phyloP scores from a whole-genome alignment of 2,113 vertebrate genomes.

The Campylorhamphus procurvoides region DNA sequence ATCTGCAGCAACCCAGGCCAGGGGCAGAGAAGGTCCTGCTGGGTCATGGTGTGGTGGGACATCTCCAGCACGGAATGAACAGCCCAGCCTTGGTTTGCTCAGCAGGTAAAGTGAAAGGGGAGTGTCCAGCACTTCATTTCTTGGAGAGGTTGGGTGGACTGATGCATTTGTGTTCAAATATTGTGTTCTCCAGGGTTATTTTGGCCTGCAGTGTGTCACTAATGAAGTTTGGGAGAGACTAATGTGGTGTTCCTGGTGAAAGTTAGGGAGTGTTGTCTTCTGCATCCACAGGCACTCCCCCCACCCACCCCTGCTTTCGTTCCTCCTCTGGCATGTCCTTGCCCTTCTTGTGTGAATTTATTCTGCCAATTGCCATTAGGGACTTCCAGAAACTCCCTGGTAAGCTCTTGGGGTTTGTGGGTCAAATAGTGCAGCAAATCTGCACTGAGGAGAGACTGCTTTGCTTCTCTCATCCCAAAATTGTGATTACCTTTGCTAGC shows the following conservation, averaged over 20 bases:
- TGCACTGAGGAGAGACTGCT: not conserved
- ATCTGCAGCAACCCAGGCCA: too few relatives aligned
- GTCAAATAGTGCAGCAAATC: not conserved
- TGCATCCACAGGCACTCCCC: accelerated
- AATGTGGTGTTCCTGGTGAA: not conserved
- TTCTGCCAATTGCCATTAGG: not conserved
- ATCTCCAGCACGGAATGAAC: too few relatives aligned
- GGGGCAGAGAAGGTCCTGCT: not conserved
- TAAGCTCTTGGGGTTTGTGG: not conserved
- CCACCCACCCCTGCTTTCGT: not conserved
- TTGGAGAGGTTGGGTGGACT: not conserved
- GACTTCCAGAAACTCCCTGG: not conserved
- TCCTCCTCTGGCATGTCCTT: not conserved
- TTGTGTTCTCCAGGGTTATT: not conserved
- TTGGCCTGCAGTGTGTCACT: not conserved
- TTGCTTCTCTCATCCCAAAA: not conserved
- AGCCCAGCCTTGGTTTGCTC: not conserved
- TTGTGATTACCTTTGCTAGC: accelerated
- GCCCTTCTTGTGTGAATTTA: not conserved
- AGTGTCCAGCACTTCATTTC: accelerated
- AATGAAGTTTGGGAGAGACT: not conserved
- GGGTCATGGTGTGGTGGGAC: not conserved
- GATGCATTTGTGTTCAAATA: not conserved
- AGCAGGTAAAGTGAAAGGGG: not conserved
- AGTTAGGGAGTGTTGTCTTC: not conserved